phyloP scores from a whole-genome alignment of 2,113 vertebrate species.

The Trinectes maculatus region DNA sequence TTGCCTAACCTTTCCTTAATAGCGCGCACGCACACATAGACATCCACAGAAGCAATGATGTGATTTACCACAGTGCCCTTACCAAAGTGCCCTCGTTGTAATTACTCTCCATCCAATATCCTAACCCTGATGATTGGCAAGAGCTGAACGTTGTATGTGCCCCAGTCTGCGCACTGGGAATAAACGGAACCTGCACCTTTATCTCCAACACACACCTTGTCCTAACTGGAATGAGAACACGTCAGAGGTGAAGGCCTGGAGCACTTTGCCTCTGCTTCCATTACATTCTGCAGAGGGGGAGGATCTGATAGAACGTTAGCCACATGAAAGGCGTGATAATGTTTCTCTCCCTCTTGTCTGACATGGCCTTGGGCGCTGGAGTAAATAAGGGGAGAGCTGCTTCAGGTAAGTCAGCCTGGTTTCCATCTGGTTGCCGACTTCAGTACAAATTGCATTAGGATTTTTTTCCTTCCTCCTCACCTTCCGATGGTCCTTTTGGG shows the following conservation, averaged over 20 bases:
- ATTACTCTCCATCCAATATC: constrained; percentile 75
- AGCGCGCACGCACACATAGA: constrained; percentile 11
- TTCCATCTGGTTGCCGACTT: constrained; percentile 63
- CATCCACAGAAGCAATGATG: constrained; percentile 12
- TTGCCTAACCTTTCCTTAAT: constrained; percentile 70
- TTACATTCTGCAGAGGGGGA: constrained; percentile 71
- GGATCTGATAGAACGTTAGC: constrained; percentile 73
- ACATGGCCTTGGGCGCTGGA: constrained; percentile 67
- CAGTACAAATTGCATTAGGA: constrained; percentile 69
- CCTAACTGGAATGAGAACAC: constrained; percentile 62
- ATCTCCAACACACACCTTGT: constrained; percentile 77
- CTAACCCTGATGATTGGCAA: constrained; percentile 73
- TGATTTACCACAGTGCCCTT: constrained; percentile 68
- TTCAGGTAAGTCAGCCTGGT: constrained; percentile 62
- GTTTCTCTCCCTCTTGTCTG: constrained; percentile 66
- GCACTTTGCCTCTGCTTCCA: constrained; percentile 70
- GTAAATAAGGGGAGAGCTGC: constrained; percentile 75
- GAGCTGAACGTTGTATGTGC: constrained; percentile 63
- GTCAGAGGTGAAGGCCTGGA: constrained; percentile 69
- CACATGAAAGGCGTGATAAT: constrained; percentile 73
- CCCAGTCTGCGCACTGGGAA: constrained; percentile 53
- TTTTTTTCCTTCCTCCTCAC: constrained; percentile 25
- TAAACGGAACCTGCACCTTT: constrained; percentile 65
- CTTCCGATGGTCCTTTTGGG: constrained; percentile 37
- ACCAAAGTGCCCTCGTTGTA: constrained; percentile 66